Evolutionary conservation across 2,113 vertebrate genomes (phyloP).

Genomic region (Alexandromys fortis): DNA sequence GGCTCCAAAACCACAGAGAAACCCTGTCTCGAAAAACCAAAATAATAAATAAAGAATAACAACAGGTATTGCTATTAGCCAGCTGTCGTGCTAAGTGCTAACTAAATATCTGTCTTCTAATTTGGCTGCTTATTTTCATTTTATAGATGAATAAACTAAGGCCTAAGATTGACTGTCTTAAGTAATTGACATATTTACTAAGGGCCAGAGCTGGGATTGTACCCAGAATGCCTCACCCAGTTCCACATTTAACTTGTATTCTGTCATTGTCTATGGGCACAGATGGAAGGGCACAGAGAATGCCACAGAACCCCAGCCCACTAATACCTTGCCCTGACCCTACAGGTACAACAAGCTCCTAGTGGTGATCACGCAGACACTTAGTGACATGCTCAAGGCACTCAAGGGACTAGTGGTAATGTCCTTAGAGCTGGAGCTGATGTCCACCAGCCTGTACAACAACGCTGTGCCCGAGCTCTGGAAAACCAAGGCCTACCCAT

Average conservation of each 20-base stretch:
- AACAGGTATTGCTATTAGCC: background rate
- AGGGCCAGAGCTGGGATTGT: background rate
- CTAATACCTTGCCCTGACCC: background rate
- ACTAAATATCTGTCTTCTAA: background rate
- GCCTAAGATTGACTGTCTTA: background rate
- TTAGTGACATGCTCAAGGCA: constrained; percentile 92
- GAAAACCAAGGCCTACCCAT: constrained; percentile 94
- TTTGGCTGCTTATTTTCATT: background rate
- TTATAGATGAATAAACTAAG: constrained; percentile 25
- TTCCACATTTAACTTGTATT: background rate
- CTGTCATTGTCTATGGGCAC: background rate
- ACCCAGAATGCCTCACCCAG: background rate
- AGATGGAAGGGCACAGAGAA: background rate
- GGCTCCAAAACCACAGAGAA: too few relatives aligned
- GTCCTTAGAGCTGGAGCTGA: constrained; percentile 93
- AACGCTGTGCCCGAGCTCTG: constrained; percentile 92
- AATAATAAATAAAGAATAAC: background rate
- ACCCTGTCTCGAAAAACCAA: too few relatives aligned
- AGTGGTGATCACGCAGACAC: constrained; percentile 87
- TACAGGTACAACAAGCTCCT: constrained; percentile 93
- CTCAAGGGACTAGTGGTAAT: constrained; percentile 94
- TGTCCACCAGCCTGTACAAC: constrained; percentile 93
- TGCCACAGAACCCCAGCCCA: background rate
- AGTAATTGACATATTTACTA: background rate
- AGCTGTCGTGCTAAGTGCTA: background rate